Evolutionary conservation across 2,113 vertebrate genomes (phyloP), one percentile per base, ranked within the genome.

Genomic region (Capreolus pygargus): DNA sequence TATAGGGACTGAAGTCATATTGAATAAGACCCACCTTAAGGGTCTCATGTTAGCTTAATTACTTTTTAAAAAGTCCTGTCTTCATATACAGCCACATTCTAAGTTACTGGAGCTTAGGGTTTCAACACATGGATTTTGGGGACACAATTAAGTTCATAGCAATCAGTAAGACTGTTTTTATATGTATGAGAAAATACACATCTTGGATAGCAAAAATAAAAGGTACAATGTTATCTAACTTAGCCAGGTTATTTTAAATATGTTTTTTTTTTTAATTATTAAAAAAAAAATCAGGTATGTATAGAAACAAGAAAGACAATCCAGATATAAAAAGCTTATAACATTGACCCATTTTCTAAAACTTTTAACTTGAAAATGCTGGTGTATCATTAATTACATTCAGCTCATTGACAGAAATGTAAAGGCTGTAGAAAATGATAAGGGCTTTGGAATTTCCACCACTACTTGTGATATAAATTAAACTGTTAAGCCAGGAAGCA

Each of bases 251-350:
- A 84, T 92, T 67, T 85, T 96, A 47, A 61, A 91, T 60, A 21
- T 25, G 81, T 10, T 74, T 91, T 85, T 61, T 82, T 83, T 60
- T 89, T 27, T 13, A 82, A 33, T 82, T 55, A 50, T 91, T 91
- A 95, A 85, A n/a, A n/a, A 92, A 67, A 76, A 21, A 43, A 96
- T 86, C 28, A 74, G n/a, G 58, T 55, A 60, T 23, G 3, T 39
- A 52, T 43, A 17, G 70, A 83, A 83, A 64, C 79, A 95, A 50
- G 28, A 96, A 88, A 74, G 13, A 8, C 58, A 98, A 43, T 92
- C 25, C 7, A 96, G 55, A 79, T 98, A 90, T 95, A 96, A 96
- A 96, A 82, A 95, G 54, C 88, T 97, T 91, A 28, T 60, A 74
- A 21, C 39, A 76, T 4, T 97, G 92, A 97, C 86, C 79, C 14